Conservation (phyloP, 2,888 invertebrate genomes). For the Amphipyra berbera region DNA sequence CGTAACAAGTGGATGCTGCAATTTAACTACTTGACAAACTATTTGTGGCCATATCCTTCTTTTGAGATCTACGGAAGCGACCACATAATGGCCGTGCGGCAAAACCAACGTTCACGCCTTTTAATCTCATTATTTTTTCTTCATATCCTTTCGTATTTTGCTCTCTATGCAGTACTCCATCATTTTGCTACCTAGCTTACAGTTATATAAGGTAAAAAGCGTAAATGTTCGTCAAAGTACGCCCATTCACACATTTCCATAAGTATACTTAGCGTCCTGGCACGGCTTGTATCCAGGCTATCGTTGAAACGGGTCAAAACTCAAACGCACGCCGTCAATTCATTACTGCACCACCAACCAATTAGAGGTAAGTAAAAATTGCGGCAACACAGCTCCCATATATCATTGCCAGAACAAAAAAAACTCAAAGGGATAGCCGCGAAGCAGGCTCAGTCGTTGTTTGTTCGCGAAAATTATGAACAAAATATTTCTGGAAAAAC, state of each 20-base stretch:
- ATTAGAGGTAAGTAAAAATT: constrained; percentile 73
- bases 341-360: constrained; percentile 64
- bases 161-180: not conserved
- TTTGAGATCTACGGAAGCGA: no score
- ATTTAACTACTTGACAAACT: no score
- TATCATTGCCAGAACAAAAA: constrained; percentile 56
- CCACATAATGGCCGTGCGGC: no score
- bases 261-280: constrained; percentile 27
- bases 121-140: no score
- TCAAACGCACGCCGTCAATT: constrained; percentile 49
- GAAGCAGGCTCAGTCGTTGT: constrained; percentile 42
- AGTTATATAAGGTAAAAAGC: not conserved
- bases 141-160: no score
- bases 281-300: constrained; percentile 16
- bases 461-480: constrained; percentile 49
- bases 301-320: constrained; percentile 43
- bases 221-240: constrained; percentile 16
- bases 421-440: constrained; percentile 46
- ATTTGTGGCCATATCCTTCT: no score
- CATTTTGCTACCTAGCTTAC: constrained; percentile 3
- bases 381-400: constrained; percentile 66
- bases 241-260: constrained; percentile 14
- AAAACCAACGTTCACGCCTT: no score
- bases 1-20: no score
- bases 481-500: constrained; percentile 44